Evolutionary conservation across 92 coral and sea anemone genomes (phyloP).

Genomic region (Galaxea fascicularis): DNA sequence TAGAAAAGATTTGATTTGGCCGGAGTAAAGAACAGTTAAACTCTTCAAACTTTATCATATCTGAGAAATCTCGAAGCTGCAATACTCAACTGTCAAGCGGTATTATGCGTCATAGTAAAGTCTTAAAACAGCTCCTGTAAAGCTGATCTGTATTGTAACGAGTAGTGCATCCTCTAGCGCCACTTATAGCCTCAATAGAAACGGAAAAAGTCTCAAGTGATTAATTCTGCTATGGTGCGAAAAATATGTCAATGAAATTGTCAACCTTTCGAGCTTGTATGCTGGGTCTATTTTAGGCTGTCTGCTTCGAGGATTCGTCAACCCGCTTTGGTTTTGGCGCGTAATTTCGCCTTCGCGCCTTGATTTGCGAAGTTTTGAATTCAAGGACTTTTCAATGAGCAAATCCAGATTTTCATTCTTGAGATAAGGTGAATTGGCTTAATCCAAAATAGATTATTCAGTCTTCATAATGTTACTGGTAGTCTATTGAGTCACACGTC

Average conservation of each 20-base stretch:
- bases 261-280: constrained; percentile 34
- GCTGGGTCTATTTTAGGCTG: constrained; percentile 12
- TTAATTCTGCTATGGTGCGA: constrained; percentile 61
- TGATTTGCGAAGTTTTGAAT: constrained; percentile 29
- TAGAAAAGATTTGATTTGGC: constrained; percentile 19
- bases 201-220: constrained; percentile 61
- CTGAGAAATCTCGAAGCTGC: constrained; percentile 50
- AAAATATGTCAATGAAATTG: constrained; percentile 62
- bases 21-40: constrained; percentile 4
- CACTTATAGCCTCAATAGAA: constrained; percentile 59
- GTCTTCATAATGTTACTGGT: constrained; percentile 41
- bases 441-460: constrained; percentile 51
- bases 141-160: constrained; percentile 37
- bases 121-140: constrained; percentile 6
- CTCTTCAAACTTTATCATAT: constrained; percentile 44
- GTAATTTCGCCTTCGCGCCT: neutral
- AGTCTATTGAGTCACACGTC: constrained; percentile 41
- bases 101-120: constrained; percentile 28
- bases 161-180: constrained; percentile 29
- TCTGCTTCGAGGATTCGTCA: neutral
- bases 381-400: constrained; percentile 47
- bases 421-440: constrained; percentile 45
- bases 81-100: constrained; percentile 30
- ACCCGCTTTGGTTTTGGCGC: neutral
- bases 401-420: constrained; percentile 39